Base-by-base conservation (phyloP, 2,888 invertebrate genomes). In the Teinopalpus imperialis region DNA sequence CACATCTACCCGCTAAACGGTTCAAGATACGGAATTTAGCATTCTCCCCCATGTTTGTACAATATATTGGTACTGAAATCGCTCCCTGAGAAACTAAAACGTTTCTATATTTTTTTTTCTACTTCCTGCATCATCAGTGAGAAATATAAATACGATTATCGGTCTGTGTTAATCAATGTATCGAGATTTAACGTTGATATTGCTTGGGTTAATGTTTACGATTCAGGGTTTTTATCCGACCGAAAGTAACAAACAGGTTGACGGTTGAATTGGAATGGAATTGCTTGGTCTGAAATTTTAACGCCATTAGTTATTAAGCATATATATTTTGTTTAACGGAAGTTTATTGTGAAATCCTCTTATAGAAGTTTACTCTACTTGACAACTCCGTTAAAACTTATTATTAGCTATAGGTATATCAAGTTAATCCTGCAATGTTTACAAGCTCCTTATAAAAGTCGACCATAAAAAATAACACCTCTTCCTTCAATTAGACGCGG, bases 11-110 rank as follows among this genome's bases (percentile, higher is more conserved):
- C 63, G 66, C 66, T 68, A 68, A 68, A 66, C 66, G 68, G 49
- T 62, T 63, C 74, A 64, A 83, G 85, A 87, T 85, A 85, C 57
- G 83, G 86, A 86, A 85, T 86, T 85, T 85, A 85, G 79, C 81
- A 71, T 69, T 71, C 75, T 61, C 76, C 77, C 72, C 78, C 66
- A 66, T 76, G 74, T 80, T 76, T 80, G 67, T 54, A 66, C 69
- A 68, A 67, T 61, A 61, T 77, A 80, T 79, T 79, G 75, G 69
- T 74, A 56, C 57, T 57, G 49, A 63, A 64, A 64, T 62, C 61
- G 63, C 63, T 63, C 62, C 63, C 63, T 61, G 61, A 59, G 61
- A 59, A 59, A 56, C 57, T 62, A 59, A 58, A 62, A 63, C 66
- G 62, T 58, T 54, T 52, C 31, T 23, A 24, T 20, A 53, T 53